phyloP scores from a whole-genome alignment of 2,888 invertebrate genomes.

The Tipula lateralis region DNA sequence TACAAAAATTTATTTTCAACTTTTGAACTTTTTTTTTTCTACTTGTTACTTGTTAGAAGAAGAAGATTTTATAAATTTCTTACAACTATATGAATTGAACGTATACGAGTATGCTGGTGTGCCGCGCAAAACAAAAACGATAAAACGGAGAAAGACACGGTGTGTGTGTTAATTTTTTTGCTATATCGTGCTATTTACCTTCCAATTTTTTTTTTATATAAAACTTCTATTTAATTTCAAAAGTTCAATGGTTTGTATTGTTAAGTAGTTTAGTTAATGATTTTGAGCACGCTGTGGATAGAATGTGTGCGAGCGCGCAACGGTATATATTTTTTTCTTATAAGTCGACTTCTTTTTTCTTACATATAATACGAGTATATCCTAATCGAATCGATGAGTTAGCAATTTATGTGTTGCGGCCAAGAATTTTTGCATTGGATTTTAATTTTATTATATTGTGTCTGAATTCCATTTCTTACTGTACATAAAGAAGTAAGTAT shows the following conservation, averaged over 20 bases:
- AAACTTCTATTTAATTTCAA: neutral
- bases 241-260: conserved; percentile 24
- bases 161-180: neutral
- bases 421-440: neutral
- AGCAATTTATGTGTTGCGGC: neutral
- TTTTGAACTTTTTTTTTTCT: neutral
- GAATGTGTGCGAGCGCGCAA: neutral
- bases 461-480: neutral
- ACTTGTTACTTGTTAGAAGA: neutral
- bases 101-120: neutral
- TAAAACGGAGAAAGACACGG: neutral
- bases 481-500: neutral
- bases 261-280: neutral
- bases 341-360: neutral
- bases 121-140: neutral
- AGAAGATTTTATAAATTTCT: neutral
- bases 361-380: no score
- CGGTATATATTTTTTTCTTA: neutral
- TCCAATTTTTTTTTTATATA: neutral
- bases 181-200: neutral
- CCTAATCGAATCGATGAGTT: conserved; percentile 7
- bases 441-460: neutral
- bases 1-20: neutral
- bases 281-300: neutral
- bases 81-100: neutral